phyloP scores from a whole-genome alignment of 2,888 invertebrate genomes.

The Caenorhabditis sulstoni region DNA sequence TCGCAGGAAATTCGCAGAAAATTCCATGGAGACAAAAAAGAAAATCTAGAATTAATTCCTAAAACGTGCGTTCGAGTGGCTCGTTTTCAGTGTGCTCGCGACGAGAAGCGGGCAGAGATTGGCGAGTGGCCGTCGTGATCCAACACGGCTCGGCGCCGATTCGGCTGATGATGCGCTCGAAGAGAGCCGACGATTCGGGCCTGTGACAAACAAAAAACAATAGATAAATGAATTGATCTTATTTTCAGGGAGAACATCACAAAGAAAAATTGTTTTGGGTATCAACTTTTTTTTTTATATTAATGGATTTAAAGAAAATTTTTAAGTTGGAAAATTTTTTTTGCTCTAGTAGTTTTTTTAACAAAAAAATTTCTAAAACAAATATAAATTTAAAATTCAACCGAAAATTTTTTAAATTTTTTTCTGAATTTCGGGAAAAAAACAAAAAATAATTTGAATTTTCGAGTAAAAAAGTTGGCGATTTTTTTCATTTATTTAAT shows the following conservation, averaged over 20 bases:
- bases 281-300: too few relatives aligned
- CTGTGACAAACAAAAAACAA: too few relatives aligned
- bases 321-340: too few relatives aligned
- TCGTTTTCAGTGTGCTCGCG: slow-evolving; percentile 6
- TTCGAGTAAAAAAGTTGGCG: not conserved
- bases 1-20: too few relatives aligned
- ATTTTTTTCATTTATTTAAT: not conserved
- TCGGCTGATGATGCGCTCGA: slow-evolving; percentile 75
- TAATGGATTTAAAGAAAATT: too few relatives aligned
- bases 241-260: too few relatives aligned
- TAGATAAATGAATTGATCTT: too few relatives aligned
- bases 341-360: too few relatives aligned
- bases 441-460: too few relatives aligned
- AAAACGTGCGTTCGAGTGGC: slow-evolving; percentile 16
- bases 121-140: slow-evolving; percentile 37
- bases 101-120: not conserved
- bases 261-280: too few relatives aligned
- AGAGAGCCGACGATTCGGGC: slow-evolving; percentile 83
- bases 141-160: slow-evolving; percentile 73
- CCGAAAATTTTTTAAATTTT: not conserved
- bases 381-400: not conserved
- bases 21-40: too few relatives aligned
- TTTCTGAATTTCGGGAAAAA: not conserved
- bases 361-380: not conserved
- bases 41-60: not conserved